Evolutionary conservation across 2,888 invertebrate genomes (phyloP).

Genomic region (Cheilosia soror): DNA sequence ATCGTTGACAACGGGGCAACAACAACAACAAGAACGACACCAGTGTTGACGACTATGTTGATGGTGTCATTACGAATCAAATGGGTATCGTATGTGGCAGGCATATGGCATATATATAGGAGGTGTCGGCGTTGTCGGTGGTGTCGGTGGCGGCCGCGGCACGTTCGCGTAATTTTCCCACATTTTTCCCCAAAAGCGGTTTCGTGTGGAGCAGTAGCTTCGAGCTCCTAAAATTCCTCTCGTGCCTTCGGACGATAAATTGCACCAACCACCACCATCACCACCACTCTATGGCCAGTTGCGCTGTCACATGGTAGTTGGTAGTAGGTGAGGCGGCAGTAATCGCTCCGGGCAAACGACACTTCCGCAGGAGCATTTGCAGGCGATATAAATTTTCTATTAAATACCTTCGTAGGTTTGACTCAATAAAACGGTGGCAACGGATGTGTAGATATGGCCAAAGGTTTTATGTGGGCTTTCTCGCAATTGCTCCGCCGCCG

Average conservation of each 20-base stretch:
- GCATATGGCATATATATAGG: neutral
- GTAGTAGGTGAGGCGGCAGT: constrained; percentile 1
- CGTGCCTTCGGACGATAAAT: constrained; percentile 69
- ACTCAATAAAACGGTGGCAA: constrained; percentile 50
- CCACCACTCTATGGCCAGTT: neutral
- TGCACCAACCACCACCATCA: neutral
- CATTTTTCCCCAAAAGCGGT: constrained; percentile 57
- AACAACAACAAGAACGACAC: constrained; percentile 38
- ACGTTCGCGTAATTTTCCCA: constrained; percentile 67
- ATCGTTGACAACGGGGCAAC: constrained; percentile 34
- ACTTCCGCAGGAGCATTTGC: constrained; percentile 72
- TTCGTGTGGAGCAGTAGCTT: constrained; percentile 23
- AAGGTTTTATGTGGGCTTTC: constrained; percentile 54
- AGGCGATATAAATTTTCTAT: constrained; percentile 66
- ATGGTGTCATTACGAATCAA: constrained; percentile 71
- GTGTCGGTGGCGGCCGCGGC: constrained; percentile 20
- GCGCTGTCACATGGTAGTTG: neutral
- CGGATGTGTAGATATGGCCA: neutral
- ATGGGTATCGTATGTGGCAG: constrained; percentile 57
- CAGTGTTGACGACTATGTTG: constrained; percentile 71
- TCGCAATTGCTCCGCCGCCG: constrained; percentile 26
- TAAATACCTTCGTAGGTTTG: constrained; percentile 51
- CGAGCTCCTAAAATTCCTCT: constrained; percentile 63
- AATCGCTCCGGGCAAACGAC: constrained; percentile 43
- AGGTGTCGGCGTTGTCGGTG: constrained; percentile 28